Evolutionary conservation across 2,888 invertebrate species (phyloP).

Genomic region (Polymixis lichenea): DNA sequence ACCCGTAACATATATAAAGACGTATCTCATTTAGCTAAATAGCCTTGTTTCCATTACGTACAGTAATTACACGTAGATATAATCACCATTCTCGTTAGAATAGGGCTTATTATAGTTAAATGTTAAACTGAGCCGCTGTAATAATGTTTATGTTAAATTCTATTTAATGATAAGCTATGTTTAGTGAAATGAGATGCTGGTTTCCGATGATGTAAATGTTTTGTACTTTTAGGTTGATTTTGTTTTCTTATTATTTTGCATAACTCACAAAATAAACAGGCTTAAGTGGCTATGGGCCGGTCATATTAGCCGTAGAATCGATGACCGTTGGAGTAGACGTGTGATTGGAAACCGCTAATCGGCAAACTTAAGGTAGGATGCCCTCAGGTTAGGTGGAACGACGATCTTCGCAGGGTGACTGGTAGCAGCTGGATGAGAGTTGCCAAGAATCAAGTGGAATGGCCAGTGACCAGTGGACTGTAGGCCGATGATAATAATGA

Average conservation of each 20-base stretch:
- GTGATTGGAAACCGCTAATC: too few species aligned
- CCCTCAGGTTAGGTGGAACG: too few species aligned
- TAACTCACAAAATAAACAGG: background rate
- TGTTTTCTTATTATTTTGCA: background rate
- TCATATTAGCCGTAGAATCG: background rate
- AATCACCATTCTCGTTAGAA: conserved; percentile 31
- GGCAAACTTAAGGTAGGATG: too few species aligned
- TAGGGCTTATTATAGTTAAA: conserved; percentile 16
- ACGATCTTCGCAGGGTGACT: too few species aligned
- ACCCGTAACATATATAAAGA: conserved; percentile 9
- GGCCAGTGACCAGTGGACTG: too few species aligned
- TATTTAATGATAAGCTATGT: conserved; percentile 12
- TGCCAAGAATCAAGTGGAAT: too few species aligned
- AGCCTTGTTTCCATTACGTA: conserved; percentile 25
- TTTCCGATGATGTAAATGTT: background rate
- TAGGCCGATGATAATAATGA: background rate
- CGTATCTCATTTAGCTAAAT: conserved; percentile 2
- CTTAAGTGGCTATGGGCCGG: background rate
- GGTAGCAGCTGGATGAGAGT: too few species aligned
- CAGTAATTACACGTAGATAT: conserved; percentile 23
- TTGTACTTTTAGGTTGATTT: background rate
- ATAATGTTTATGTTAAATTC: conserved; percentile 19
- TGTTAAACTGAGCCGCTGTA: background rate
- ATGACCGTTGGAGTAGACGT: background rate
- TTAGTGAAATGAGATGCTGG: background rate